These are phyloP conservation scores for Metopolophium dirhodum DNA, from an alignment of 1,140 invertebrate genomes.

Conservation along the genomic window DNA sequence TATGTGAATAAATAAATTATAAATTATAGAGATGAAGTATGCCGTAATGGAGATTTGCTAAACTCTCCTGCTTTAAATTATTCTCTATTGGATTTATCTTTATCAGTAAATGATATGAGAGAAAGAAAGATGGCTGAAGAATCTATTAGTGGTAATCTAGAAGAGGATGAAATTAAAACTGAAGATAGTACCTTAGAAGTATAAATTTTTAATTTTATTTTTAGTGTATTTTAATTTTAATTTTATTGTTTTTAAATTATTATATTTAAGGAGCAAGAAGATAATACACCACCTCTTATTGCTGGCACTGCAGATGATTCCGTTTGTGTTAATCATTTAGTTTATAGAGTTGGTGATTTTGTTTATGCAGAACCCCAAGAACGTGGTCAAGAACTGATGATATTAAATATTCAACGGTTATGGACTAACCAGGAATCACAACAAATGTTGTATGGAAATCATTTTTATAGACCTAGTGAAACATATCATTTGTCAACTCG, in stretches of 20 bases:
- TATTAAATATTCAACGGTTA: constrained; percentile 86
- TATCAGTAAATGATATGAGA: constrained; percentile 64
- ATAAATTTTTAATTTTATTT: not conserved
- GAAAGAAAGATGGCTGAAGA: constrained; percentile 60
- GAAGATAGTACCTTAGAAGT: constrained; percentile 36
- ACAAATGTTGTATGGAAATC: constrained; percentile 89
- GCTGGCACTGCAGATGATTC: constrained; percentile 61
- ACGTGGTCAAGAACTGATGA: constrained; percentile 80
- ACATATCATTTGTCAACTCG: constrained; percentile 94
- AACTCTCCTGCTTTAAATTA: constrained; percentile 87
- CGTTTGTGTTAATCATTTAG: constrained; percentile 69
- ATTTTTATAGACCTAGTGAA: constrained; percentile 87
- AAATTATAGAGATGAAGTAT: constrained; percentile 69
- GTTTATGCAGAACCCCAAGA: constrained; percentile 85
- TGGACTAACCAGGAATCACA: constrained; percentile 84
- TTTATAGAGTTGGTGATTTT: constrained; percentile 85
- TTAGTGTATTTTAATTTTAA: not conserved
- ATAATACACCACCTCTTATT: constrained; percentile 33
- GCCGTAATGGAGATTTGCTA: constrained; percentile 79
- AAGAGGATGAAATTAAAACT: constrained; percentile 57
- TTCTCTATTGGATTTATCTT: constrained; percentile 75
- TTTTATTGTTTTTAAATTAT: not conserved
- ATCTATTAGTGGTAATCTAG: constrained; percentile 61
- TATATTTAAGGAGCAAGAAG: constrained; percentile 57
- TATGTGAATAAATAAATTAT: not conserved